Evolutionary conservation across 2,888 invertebrate genomes (phyloP).

Genomic region (Rotaria socialis): DNA sequence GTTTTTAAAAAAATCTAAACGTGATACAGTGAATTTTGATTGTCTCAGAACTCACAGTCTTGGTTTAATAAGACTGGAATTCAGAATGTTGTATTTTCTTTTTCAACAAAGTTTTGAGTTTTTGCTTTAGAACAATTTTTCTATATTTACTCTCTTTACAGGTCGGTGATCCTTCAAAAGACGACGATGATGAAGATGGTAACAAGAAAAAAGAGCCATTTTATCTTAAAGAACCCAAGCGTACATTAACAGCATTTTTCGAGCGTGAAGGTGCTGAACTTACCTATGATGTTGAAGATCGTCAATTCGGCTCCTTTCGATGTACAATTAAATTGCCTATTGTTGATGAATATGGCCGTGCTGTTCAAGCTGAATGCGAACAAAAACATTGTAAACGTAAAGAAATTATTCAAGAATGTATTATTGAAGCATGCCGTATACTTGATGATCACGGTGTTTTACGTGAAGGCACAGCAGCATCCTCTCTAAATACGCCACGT

Average conservation of each 20-base stretch:
- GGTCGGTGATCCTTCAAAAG: slow-evolving; percentile 37
- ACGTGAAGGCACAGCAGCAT: slow-evolving; percentile 36
- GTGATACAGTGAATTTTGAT: no score
- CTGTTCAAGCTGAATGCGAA: slow-evolving; percentile 76
- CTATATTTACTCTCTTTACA: background rate
- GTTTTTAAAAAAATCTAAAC: no score
- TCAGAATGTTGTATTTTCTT: no score
- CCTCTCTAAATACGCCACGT: background rate
- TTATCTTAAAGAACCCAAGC: slow-evolving; percentile 88
- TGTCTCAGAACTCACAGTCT: no score
- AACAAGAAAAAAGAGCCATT: slow-evolving; percentile 70
- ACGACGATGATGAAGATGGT: slow-evolving; percentile 45
- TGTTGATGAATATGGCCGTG: slow-evolving; percentile 72
- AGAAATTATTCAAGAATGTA: slow-evolving; percentile 84
- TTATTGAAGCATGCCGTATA: slow-evolving; percentile 85
- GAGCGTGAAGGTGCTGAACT: slow-evolving; percentile 79
- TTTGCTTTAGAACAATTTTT: background rate
- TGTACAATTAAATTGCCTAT: slow-evolving; percentile 78
- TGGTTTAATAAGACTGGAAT: no score
- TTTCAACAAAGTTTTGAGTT: no score
- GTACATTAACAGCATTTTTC: slow-evolving; percentile 84
- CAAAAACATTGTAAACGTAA: slow-evolving; percentile 70
- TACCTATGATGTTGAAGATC: slow-evolving; percentile 79
- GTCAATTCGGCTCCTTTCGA: slow-evolving; percentile 73
- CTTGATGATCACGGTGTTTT: slow-evolving; percentile 65